phyloP scores from a whole-genome alignment of 1,140 invertebrate genomes.

The Eupristina koningsbergeri region DNA sequence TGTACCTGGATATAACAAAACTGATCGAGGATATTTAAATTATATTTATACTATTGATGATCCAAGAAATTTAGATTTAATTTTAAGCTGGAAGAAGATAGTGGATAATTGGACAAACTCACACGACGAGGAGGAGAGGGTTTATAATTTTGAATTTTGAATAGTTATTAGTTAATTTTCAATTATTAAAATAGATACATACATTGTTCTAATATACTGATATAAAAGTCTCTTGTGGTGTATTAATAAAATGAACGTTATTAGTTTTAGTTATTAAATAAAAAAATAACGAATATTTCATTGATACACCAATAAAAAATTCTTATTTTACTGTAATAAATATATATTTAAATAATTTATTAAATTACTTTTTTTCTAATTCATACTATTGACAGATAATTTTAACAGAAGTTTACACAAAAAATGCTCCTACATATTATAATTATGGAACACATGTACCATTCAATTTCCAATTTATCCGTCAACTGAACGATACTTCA shows the following conservation, averaged over 20 bases:
- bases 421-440: constrained; percentile 75
- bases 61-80: constrained; percentile 76
- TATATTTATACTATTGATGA: constrained; percentile 79
- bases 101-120: constrained; percentile 71
- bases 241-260: too few species aligned
- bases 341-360: not conserved
- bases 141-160: not conserved
- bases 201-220: too few species aligned
- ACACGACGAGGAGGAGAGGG: constrained; percentile 44
- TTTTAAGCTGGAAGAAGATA: constrained; percentile 77
- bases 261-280: too few species aligned
- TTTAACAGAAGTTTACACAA: constrained; percentile 74
- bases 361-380: not conserved
- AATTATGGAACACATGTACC: constrained; percentile 75
- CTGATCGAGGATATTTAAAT: constrained; percentile 75
- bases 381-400: constrained; percentile 63
- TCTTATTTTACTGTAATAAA: too few species aligned
- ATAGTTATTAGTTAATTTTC: too few species aligned
- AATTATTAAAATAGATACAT: too few species aligned
- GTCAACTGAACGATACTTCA: constrained; percentile 63
- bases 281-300: too few species aligned
- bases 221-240: too few species aligned
- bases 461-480: constrained; percentile 76
- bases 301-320: too few species aligned
- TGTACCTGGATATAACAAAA: constrained; percentile 57